Evolutionary conservation across 2,888 invertebrate species (phyloP), one percentile per base, ranked within the genome.

Genomic region (Nymphalis c-album): DNA sequence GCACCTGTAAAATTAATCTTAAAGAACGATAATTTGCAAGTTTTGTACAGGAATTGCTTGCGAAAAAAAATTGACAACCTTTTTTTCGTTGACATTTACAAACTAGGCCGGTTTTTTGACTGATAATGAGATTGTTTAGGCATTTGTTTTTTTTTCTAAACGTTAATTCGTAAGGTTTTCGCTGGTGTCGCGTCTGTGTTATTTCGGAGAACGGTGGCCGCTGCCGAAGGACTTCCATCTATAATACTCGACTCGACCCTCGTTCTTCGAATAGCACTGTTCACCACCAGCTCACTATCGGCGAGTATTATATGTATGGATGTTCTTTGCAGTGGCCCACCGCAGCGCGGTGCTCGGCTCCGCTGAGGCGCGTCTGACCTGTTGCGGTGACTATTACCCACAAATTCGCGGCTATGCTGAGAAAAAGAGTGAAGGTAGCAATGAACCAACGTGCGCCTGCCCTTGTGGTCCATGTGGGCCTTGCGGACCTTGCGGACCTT

Each of bases 171-270:
- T 22, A 22, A 51, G 50, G 53, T 64, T 63, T 71, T 75, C 78
- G 82, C 83, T 84, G 84, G 78, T 75, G 80, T 76, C 75, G 74
- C 76, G 73, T 69, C 73, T 35, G 79, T 86, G 89, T 88, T 90
- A 88, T 88, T 88, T 86, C 80, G 89, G 85, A 87, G 90, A 87
- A 88, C 87, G 86, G 83, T 83, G 85, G 85, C 80, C 82, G 82
- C 84, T 80, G 80, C 82, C 77, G 78, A 79, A 76, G 81, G 83
- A 85, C 80, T 75, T 84, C 86, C 86, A 84, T 76, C 82, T 89
- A 85, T 87, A 88, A 89, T 89, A 89, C 89, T 90, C 84, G 85
- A 82, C 76, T 76, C 79, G 76, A 75, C 75, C 78, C 75, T 80
- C 84, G 86, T 88, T 88, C 87, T 85, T 86, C 88, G 79, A 85